A percentile compares a stretch with the other conserved stretches of the same genome.
These are phyloP conservation scores for Furnarius figulus DNA, from an alignment of 2,113 vertebrate genomes.

Conservation along the genomic window DNA sequence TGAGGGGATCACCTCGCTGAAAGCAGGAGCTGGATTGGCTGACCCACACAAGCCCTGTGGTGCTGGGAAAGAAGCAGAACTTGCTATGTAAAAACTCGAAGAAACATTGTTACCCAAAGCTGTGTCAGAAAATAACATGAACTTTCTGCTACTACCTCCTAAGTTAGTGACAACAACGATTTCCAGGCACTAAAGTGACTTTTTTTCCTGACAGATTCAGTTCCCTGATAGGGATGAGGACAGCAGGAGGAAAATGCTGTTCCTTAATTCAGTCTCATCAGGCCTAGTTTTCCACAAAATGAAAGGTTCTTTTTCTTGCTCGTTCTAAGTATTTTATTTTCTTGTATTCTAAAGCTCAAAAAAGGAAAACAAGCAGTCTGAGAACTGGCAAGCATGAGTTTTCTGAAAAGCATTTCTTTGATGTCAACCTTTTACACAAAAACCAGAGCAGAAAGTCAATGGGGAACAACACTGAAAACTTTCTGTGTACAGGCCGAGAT, in stretches of 20 bases:
- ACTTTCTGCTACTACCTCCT: background rate
- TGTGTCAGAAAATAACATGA: background rate
- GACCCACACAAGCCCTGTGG: rapidly evolving
- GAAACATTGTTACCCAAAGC: background rate
- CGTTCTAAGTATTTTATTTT: background rate
- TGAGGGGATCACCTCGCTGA: rapidly evolving
- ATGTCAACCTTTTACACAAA: background rate
- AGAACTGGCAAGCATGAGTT: background rate
- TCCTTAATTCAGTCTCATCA: background rate
- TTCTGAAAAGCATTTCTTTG: background rate
- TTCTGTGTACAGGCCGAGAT: background rate
- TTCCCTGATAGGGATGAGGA: background rate
- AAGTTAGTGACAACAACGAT: background rate
- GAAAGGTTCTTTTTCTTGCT: background rate
- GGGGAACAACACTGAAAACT: background rate
- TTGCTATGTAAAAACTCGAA: rapidly evolving
- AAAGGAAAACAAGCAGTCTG: background rate
- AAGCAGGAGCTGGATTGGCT: background rate
- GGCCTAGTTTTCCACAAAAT: background rate
- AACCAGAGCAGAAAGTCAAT: background rate
- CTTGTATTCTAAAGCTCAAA: background rate
- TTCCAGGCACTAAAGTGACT: background rate
- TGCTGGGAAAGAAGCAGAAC: background rate
- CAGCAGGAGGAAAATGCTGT: background rate
- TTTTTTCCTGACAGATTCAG: background rate